Evolutionary conservation across 2,888 invertebrate species (phyloP).

Genomic region (Drosophila neotestacea): DNA sequence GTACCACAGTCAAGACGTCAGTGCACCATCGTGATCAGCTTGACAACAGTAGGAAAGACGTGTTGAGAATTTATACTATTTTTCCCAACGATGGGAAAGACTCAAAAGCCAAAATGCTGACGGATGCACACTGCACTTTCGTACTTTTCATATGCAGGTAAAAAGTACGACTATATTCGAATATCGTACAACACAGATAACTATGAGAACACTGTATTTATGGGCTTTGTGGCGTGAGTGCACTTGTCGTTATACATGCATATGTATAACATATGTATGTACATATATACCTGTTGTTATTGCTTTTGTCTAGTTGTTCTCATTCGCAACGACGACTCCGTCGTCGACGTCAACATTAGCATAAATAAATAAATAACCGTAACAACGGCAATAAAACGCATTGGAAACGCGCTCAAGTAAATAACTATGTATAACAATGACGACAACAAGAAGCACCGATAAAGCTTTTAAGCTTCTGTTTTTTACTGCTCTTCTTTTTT

Average conservation of each 20-base stretch:
- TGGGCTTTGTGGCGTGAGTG: constrained; percentile 71
- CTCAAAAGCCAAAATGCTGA: constrained; percentile 24
- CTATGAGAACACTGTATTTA: constrained; percentile 71
- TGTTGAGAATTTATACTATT: constrained; percentile 64
- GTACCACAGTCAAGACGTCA: constrained; percentile 11
- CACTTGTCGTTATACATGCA: constrained; percentile 49
- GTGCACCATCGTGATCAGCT: constrained; percentile 50
- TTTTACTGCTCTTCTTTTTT: constrained; percentile 49
- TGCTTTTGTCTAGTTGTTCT: constrained; percentile 63
- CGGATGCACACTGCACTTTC: constrained; percentile 4
- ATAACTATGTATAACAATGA: constrained; percentile 41
- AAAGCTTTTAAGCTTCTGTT: constrained; percentile 61
- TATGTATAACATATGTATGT: constrained; percentile 14
- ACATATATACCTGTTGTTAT: constrained; percentile 29
- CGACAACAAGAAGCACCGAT: constrained; percentile 45
- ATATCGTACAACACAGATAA: constrained; percentile 54
- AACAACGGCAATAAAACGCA: constrained; percentile 57
- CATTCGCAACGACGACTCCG: constrained; percentile 59
- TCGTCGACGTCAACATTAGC: constrained; percentile 66
- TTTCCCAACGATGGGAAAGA: constrained; percentile 53
- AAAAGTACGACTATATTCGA: constrained; percentile 27
- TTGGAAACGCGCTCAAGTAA: constrained; percentile 59
- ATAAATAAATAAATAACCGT: constrained; percentile 79
- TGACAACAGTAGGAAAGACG: constrained; percentile 50
- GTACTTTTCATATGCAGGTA: constrained; percentile 62